Base-by-base conservation (phyloP, 2,113 vertebrate genomes). In the Petromus typicus region DNA sequence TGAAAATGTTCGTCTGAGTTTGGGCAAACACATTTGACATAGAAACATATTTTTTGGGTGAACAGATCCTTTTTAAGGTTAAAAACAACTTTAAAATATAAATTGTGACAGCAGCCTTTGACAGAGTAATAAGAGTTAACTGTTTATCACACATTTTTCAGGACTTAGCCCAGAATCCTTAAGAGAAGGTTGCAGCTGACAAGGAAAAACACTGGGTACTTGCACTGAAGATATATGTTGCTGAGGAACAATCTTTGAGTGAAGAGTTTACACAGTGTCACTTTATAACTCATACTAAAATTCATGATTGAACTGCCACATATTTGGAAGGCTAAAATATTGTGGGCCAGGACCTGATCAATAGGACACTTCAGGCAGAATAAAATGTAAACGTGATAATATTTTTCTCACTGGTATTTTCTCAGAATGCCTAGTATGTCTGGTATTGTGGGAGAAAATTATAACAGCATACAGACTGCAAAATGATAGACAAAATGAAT, bases 221-320 rank as follows among this genome's bases (percentile, higher is more conserved):
- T 71, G 13, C 3, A 51, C 22, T 40, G 66, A 95, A 94, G 27
- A 89, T 75, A 61, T 34, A 71, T 71, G 82, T 83, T 37, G 51
- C 59, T 89, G 34, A 84, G 48, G 45, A 96, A 95, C 54, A 71
- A 59, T 76, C 95, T 96, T 90, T 87, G 92, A 95, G 59, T 73
- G 75, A 89, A 27, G 61, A 78, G 9, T 93, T 95, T 95, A 85
- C 91, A 81, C 43, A 87, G 30, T 89, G 45, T 66, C 11, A 32
- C 43, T 96, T 91, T 91, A 93, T 84, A 71, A 66, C 80, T 64
- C 3, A 48, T 84, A 81, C 69, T 94, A 94, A 94, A 94, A 89
- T 80, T 84, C 79, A 87, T 78, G 87, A 78, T 76, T 87, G 14
- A 51, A 56, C 37, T 87, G 25, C 78, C 37, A 95, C 71, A 59